Evolutionary conservation across 1,140 invertebrate genomes (phyloP).

Genomic region (Mycetomoellerius zeteki): DNA sequence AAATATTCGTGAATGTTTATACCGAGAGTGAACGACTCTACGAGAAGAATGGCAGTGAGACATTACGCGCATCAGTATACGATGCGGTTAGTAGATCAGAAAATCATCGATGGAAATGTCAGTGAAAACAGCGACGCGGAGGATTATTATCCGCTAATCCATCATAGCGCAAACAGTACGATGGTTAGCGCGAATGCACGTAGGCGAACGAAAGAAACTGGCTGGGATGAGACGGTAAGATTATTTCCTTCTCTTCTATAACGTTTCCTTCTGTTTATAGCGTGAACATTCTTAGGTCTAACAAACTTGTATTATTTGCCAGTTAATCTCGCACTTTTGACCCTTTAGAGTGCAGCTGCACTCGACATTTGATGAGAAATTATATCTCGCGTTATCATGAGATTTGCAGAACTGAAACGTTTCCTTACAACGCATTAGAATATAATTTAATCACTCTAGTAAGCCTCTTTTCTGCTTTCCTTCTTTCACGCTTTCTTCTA

Average conservation of each 20-base stretch:
- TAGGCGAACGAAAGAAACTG: background rate
- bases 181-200: background rate
- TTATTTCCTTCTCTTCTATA: conserved; percentile 6
- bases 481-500: background rate
- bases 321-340: conserved; percentile 17
- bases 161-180: background rate
- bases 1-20: conserved; percentile 30
- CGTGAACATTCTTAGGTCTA: background rate
- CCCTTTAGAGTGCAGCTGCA: too few relatives aligned
- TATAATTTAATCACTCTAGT: background rate
- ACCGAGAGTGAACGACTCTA: conserved; percentile 12
- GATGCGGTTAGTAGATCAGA: conserved; percentile 45
- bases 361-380: conserved; percentile 8
- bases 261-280: background rate
- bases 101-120: conserved; percentile 46
- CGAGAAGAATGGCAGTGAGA: conserved; percentile 53
- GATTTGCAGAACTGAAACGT: background rate
- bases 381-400: conserved; percentile 4
- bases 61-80: conserved; percentile 60
- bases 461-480: background rate
- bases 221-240: conserved; percentile 35
- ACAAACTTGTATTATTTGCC: background rate
- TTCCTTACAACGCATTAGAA: background rate
- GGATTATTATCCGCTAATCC: conserved; percentile 60
- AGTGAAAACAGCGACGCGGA: conserved; percentile 52